Evolutionary conservation across 2,113 vertebrate species (phyloP).

Genomic region (Plotosus lineatus): DNA sequence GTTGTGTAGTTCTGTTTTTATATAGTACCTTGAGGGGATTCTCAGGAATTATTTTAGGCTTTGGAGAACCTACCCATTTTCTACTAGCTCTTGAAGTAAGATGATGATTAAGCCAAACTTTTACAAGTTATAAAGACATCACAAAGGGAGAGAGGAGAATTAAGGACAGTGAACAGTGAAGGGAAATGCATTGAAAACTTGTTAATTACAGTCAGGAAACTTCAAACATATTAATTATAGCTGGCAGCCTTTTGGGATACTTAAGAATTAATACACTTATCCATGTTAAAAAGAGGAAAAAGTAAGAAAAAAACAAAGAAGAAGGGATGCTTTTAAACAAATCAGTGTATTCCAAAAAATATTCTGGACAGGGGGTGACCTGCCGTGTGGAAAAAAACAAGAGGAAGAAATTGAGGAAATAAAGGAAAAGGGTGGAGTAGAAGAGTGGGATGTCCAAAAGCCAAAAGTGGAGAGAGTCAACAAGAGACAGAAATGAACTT

Average conservation of each 20-base stretch:
- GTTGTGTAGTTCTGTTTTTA: background rate
- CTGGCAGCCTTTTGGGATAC: slow-evolving; percentile 60
- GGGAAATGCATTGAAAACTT: slow-evolving; percentile 49
- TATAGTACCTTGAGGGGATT: background rate
- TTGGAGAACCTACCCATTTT: background rate
- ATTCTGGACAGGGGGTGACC: background rate
- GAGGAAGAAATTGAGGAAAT: too few species aligned
- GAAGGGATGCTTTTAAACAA: background rate
- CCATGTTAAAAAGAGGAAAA: slow-evolving; percentile 55
- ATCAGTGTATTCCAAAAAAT: background rate
- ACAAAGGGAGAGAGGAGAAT: background rate
- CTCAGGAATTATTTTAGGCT: background rate
- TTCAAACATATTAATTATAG: slow-evolving; percentile 73
- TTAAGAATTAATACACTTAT: slow-evolving; percentile 37
- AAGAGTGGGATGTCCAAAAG: background rate
- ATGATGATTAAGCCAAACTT: slow-evolving; percentile 3
- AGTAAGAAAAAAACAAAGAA: slow-evolving; percentile 3
- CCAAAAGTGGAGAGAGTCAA: background rate
- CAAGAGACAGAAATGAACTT: slow-evolving; percentile 5
- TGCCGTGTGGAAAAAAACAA: background rate
- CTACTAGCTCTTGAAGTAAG: background rate
- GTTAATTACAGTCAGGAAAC: slow-evolving; percentile 64
- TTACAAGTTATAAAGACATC: background rate
- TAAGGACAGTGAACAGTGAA: slow-evolving; percentile 45
- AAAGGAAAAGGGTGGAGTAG: background rate